Percentiles rank a stretch among this genome's conserved stretches.
Evolutionary conservation across 2,113 vertebrate genomes (phyloP).

Genomic region (Acrocephalus kingi): DNA sequence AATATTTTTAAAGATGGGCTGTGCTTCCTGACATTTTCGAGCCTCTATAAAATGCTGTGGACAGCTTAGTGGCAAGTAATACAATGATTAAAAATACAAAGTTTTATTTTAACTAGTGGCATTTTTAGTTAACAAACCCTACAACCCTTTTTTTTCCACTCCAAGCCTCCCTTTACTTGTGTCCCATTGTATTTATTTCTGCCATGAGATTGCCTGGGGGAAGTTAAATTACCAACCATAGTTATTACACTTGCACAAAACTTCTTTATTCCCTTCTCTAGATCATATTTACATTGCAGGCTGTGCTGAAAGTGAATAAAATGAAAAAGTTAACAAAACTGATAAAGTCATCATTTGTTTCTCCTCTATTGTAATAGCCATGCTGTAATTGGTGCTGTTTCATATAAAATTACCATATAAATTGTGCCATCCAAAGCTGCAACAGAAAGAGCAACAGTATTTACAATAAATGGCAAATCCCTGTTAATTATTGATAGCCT

Average conservation of each 20-base stretch:
- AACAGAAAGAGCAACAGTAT: slow-evolving; percentile 44
- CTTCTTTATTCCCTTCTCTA: slow-evolving; percentile 35
- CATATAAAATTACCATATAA: slow-evolving; percentile 70
- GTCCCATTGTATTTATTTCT: not conserved
- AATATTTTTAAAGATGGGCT: not conserved
- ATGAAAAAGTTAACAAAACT: slow-evolving; percentile 61
- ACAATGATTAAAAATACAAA: not conserved
- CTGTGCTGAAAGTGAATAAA: slow-evolving; percentile 53
- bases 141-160: not conserved
- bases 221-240: not conserved
- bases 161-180: not conserved
- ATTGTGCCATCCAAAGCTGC: slow-evolving; percentile 49
- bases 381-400: slow-evolving; percentile 50
- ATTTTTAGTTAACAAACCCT: not conserved
- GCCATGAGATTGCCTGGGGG: not conserved
- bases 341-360: slow-evolving; percentile 30
- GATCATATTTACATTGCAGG: slow-evolving; percentile 43
- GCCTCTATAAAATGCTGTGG: not conserved
- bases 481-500: slow-evolving; percentile 66
- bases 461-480: slow-evolving; percentile 60
- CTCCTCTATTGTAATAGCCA: slow-evolving; percentile 34
- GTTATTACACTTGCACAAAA: not conserved
- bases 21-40: not conserved
- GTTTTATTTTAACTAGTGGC: not conserved
- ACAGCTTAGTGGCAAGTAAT: not conserved